Base-by-base conservation (phyloP, 2,888 invertebrate species). In the Luffia ferchaultella region DNA sequence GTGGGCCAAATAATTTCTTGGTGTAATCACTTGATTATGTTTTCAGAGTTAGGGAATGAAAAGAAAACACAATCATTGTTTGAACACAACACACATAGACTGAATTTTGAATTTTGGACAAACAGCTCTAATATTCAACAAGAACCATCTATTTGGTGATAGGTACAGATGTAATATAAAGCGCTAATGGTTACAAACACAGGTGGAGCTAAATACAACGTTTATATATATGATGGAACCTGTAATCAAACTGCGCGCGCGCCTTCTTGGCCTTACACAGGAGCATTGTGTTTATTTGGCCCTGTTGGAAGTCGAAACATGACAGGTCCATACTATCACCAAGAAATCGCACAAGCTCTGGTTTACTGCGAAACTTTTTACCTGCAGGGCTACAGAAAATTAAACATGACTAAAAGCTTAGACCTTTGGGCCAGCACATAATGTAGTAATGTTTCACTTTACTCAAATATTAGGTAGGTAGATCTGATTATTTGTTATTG, bases 251-350 rank as follows among this genome's bases (percentile, higher is more conserved):
- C 68, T 89, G 87, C 67, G 88, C 86, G 68, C 87, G 87, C 68
- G 86, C 88, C 74, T 88, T 86, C 85, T 89, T 89, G 86, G 87
- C 87, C 85, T 90, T 90, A 74, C 90, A 86, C 69, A 89, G 84
- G 66, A 89, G 83, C 73, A 88, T 85, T 63, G 86, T 86, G 78
- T 90, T 89, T 70, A 92, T 87, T 82, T 91, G 91, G 65, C 93
- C 93, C 65, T 90, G 88, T 67, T 90, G 89, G 76, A 90, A 93
- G 86, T 94, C 93, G 85, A 93, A 93, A 68, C 90, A 88, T 62
- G 91, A 89, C 63, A 93, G 86, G 84, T 93, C 93, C 79, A 91
- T 87, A 67, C 88, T 85, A 74, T 91, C 90, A 68, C 92, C 92
- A 59, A 93, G 86, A 76, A 89, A 89, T 63, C 92, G 88, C 60